phyloP scores from a whole-genome alignment of 2,888 invertebrate genomes.

The Acrobasis repandana region DNA sequence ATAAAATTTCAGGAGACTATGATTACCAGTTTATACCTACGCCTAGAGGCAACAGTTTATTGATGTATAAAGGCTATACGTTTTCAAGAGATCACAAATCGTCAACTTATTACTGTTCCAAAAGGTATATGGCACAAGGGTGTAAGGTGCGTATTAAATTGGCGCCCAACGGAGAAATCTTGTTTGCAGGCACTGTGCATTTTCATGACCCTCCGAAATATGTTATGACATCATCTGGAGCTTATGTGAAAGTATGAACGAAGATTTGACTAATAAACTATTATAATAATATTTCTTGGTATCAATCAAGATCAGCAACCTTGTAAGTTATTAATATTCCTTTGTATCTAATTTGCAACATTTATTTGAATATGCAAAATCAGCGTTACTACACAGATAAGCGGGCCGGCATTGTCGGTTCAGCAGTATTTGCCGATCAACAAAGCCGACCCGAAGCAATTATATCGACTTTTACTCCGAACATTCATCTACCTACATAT shows the following conservation, averaged over 20 bases:
- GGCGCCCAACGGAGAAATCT: not conserved
- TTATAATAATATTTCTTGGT: not conserved
- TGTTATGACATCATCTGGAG: constrained; percentile 25
- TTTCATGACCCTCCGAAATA: constrained; percentile 17
- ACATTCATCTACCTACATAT: too few relatives aligned
- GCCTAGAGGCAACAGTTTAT: constrained; percentile 40
- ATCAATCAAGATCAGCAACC: too few relatives aligned
- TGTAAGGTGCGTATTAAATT: constrained; percentile 18
- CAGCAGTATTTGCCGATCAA: too few relatives aligned
- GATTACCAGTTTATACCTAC: constrained; percentile 33
- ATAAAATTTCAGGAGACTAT: not conserved
- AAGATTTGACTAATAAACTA: not conserved
- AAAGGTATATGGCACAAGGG: constrained; percentile 31
- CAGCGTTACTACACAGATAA: too few relatives aligned
- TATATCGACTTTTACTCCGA: too few relatives aligned
- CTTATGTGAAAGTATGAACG: constrained; percentile 22
- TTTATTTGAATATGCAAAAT: too few relatives aligned
- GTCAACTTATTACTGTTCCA: constrained; percentile 42
- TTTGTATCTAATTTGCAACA: too few relatives aligned
- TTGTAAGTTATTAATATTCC: too few relatives aligned
- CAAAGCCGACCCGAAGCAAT: too few relatives aligned
- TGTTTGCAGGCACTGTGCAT: constrained; percentile 5
- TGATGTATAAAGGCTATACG: constrained; percentile 41
- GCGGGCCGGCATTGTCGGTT: too few relatives aligned
- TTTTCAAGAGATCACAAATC: constrained; percentile 47